Evolutionary conservation across 2,888 invertebrate species (phyloP).

Genomic region (Erebia epiphron): DNA sequence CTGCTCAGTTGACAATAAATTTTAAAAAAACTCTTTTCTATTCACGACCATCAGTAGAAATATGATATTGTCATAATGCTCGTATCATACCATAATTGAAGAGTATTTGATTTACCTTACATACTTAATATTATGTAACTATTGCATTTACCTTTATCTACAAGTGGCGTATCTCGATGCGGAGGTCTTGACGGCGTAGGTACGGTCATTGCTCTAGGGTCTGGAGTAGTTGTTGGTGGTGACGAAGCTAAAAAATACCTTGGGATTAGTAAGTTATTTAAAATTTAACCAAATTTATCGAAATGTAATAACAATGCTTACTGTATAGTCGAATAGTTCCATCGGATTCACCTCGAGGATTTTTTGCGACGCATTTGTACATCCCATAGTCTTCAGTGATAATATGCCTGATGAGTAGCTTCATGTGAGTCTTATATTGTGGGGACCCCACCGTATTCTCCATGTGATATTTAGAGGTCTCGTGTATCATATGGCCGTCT

Average conservation of each 20-base stretch:
- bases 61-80: neutral
- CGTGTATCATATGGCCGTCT: constrained; percentile 94
- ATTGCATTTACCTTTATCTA: constrained; percentile 67
- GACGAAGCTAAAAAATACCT: constrained; percentile 84
- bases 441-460: constrained; percentile 87
- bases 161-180: constrained; percentile 68
- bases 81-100: neutral
- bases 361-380: constrained; percentile 94
- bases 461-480: constrained; percentile 90
- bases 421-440: constrained; percentile 94
- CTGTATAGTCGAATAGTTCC: constrained; percentile 94
- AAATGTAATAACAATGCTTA: constrained; percentile 77
- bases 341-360: constrained; percentile 95
- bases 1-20: neutral
- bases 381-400: constrained; percentile 92
- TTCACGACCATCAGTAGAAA: neutral
- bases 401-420: constrained; percentile 90
- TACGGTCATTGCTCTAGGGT: constrained; percentile 84
- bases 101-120: neutral
- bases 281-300: neutral
- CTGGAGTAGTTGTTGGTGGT: constrained; percentile 91
- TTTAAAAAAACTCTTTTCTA: neutral
- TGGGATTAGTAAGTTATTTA: neutral
- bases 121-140: neutral
- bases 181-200: constrained; percentile 75